Evolutionary conservation across 2,888 invertebrate species (phyloP), one percentile per base, ranked within the genome.

Genomic region (Caenorhabditis japonica): DNA sequence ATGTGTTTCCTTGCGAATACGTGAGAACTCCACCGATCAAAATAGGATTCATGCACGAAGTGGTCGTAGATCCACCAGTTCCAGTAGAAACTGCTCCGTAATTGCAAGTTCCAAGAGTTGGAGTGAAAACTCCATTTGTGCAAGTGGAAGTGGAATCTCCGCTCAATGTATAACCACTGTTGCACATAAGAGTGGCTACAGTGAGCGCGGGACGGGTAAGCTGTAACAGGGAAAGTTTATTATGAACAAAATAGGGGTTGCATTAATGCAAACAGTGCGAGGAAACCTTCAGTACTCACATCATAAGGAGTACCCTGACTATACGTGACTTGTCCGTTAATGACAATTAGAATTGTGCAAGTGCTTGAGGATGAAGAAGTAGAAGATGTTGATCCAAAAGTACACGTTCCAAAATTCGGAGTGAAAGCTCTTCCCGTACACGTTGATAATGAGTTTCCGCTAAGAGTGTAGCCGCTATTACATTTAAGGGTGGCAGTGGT

Each of bases 401-500:
- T 27, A 30, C 66, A 69, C 7, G 49, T 60, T 4, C 58, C 69
- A 17, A 74, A 36, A 0, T 62, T 19, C 8, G 77, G 72, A 10
- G 46, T 52, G 68, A 76, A 78, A 1, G 39, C 27, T 38, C 78
- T 76, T 19, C 34, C 46, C 13, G 59, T 51, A 38, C 75, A 69
- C 0, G 59, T 61, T 7, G 64, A 15, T 5, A 7, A n/a, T 7
- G 55, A 19, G 2, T 33, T 70, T 46, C 72, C 72, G 17, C 23
- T 55, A 12, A 75, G 47, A 1, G 76, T 64, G 33, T 60, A 73
- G 7, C 80, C 81, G 12, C 60, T 19, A 55, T 71, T 75, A 30
- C 83, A 83, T 2, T 59, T 69, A 7, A 83, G 34, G 5, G 80
- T 76, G 13, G 82, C 83, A 7, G 74, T 73, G 13, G 83, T 53